Evolutionary conservation across 1,140 invertebrate genomes (phyloP).

Genomic region (Drosophila tristis): DNA sequence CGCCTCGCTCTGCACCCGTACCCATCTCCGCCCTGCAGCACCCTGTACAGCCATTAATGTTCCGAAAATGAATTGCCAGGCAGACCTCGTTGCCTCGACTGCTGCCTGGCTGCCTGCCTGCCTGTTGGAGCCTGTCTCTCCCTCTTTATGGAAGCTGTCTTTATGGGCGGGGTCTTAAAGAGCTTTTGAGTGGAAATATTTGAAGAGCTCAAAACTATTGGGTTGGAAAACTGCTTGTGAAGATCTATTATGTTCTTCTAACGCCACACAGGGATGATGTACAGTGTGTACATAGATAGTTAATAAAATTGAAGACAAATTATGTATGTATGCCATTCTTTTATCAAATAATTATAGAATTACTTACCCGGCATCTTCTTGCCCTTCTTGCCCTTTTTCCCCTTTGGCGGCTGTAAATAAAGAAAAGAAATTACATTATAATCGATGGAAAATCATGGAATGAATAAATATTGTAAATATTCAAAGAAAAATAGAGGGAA

Average conservation of each 20-base stretch:
- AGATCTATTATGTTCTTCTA: no score
- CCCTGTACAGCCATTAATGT: conserved; percentile 55
- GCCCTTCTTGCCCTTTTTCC: conserved; percentile 79
- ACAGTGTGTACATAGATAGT: no score
- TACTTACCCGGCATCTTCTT: conserved; percentile 77
- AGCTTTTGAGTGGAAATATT: no score
- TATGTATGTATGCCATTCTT: no score
- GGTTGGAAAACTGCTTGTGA: no score
- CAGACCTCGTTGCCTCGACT: conserved; percentile 10
- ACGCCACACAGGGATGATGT: no score
- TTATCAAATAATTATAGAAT: background rate
- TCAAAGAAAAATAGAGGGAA: background rate
- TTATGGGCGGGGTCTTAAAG: no score
- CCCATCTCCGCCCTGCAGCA: conserved; percentile 22
- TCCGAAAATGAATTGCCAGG: conserved; percentile 58
- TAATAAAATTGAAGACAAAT: no score
- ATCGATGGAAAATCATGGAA: background rate
- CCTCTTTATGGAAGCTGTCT: no score
- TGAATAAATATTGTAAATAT: background rate
- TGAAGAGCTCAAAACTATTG: no score
- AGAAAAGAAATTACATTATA: background rate
- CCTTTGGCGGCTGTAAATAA: conserved; percentile 66
- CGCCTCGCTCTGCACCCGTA: background rate
- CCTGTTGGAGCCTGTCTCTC: no score
- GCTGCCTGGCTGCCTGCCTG: no score